These are phyloP conservation scores for Sebastes kiyomatsui DNA, from an alignment of 2,797 vertebrate genomes.

Conservation along the genomic window DNA sequence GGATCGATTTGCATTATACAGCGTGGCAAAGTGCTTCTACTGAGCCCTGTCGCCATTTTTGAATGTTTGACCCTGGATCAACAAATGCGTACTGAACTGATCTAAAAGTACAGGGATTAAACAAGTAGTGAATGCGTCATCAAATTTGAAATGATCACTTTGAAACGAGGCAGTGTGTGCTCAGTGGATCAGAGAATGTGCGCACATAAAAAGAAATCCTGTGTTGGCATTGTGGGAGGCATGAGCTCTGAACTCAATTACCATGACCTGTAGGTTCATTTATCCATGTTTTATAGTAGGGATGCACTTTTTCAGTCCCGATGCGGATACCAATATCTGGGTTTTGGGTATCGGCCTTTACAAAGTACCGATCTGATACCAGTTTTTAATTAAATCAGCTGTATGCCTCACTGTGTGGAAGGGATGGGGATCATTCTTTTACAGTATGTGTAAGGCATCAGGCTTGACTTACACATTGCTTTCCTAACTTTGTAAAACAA, in stretches of 20 bases:
- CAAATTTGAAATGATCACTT: not conserved
- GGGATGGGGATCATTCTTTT: too few species aligned
- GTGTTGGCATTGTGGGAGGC: not conserved
- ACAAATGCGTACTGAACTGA: conserved; percentile 1
- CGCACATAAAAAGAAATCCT: not conserved
- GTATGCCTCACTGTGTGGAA: too few species aligned
- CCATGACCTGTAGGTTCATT: not conserved
- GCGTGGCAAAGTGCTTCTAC: not conserved
- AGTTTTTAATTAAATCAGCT: too few species aligned
- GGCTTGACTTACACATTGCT: too few species aligned
- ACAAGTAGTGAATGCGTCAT: not conserved
- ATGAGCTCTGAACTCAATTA: not conserved
- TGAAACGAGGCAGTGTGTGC: not conserved
- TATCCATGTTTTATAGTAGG: not conserved
- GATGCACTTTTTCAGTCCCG: too few species aligned
- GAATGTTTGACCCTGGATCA: conserved; percentile 11
- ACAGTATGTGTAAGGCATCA: too few species aligned
- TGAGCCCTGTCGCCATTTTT: not conserved
- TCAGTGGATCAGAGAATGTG: not conserved
- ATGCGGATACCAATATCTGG: too few species aligned
- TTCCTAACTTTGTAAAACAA: too few species aligned
- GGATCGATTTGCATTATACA: conserved; percentile 22
- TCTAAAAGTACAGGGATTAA: not conserved
- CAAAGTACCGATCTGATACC: too few species aligned
- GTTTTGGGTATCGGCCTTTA: too few species aligned